A percentile compares a stretch with the other conserved stretches of the same genome.
Evolutionary conservation across 92 coral and sea anemone species (phyloP).

Genomic region (Meandrina meandrites): DNA sequence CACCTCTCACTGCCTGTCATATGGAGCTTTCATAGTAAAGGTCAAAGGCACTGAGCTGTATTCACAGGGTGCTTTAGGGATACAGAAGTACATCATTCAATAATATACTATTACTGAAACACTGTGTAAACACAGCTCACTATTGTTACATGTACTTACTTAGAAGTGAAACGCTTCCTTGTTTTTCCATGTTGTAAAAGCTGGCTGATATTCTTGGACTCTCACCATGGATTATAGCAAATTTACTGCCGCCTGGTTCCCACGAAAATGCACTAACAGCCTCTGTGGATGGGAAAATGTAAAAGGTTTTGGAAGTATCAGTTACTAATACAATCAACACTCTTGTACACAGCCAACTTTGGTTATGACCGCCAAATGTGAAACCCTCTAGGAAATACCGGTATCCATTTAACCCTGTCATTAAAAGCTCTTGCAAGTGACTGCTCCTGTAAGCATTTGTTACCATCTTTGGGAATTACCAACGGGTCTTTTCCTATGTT

Average conservation of each 20-base stretch:
- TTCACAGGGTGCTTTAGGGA: not conserved
- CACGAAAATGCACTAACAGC: constrained; percentile 91
- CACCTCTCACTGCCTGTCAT: not conserved
- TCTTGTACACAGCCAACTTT: too few species aligned
- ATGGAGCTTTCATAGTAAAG: not conserved
- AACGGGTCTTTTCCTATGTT: too few species aligned
- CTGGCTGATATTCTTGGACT: constrained; percentile 87
- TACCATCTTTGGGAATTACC: too few species aligned
- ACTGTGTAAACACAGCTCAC: not conserved
- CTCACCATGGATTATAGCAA: constrained; percentile 95
- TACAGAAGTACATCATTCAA: not conserved
- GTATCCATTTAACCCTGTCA: too few species aligned
- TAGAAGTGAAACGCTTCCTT: constrained; percentile 84
- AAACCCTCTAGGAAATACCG: too few species aligned
- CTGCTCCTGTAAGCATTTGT: too few species aligned
- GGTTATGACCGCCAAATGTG: too few species aligned
- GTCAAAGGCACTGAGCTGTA: not conserved
- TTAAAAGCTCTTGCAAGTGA: too few species aligned
- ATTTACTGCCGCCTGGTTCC: constrained; percentile 94
- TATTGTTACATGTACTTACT: constrained; percentile 58
- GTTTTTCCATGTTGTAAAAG: constrained; percentile 90
- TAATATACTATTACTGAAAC: not conserved
- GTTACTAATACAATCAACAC: too few species aligned
- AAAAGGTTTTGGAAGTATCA: not conserved
- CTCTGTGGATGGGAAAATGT: constrained; percentile 50